Evolutionary conservation across 2,888 invertebrate species (phyloP), one percentile per base, ranked within the genome.

Genomic region (Acleris sparsana): DNA sequence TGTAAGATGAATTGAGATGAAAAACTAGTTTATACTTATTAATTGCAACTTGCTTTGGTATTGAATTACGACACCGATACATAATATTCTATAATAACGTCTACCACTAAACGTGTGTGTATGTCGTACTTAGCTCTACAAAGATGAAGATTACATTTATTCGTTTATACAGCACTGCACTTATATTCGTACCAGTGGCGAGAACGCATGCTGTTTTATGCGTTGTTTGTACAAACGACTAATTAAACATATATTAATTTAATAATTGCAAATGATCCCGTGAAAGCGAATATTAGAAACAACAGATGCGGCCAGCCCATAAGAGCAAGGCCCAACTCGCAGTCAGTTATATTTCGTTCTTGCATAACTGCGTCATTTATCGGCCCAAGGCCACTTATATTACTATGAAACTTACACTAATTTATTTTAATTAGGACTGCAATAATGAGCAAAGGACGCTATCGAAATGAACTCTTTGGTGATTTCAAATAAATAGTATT

Each of bases 1-100:
- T 17, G 6, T 46, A 46, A n/a, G 16, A n/a, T 16, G n/a, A 7
- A 46, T n/a, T 46, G 16, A 46, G 46, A 46, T 46, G 46, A 46
- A 6, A 46, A 2, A 46, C n/a, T 46, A 46, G n/a, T 46, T 46
- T 20, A 49, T 13, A 18, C 2, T 11, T 18, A 49, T 49, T 67
- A 74, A 73, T 75, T 77, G 76, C 74, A 73, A 75, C 73, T 67
- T 72, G 71, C 73, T 81, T 79, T 79, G 76, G 79, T 79, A 75
- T 71, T 69, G 65, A 67, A 44, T n/a, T n/a, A n/a, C 39, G 33
- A 17, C 53, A 29, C 11, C 71, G 75, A 73, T 49, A 63, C 66
- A 62, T 68, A 70, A 33, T 29, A 29, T 29, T n/a, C 7, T 56
- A 43, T 16, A 3, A 13, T 5, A 44, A 73, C 71, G 13, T 5